These are phyloP conservation scores for Bembecia ichneumoniformis DNA, from an alignment of 2,888 invertebrate species.

Conservation along the genomic window DNA sequence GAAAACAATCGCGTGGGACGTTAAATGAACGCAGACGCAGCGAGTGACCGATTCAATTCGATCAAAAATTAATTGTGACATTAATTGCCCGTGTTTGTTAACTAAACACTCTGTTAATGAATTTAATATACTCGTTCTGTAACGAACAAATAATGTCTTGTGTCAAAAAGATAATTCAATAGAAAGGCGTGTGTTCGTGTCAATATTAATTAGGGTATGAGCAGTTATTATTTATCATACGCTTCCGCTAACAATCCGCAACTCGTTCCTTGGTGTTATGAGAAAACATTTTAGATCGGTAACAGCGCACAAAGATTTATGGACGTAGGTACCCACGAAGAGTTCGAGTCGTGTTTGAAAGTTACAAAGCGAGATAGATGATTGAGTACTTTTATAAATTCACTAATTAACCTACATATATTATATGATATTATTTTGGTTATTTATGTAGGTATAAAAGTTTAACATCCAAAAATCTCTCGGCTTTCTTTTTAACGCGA, in stretches of 20 bases:
- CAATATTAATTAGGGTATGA: slow-evolving; percentile 32
- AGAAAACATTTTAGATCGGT: slow-evolving; percentile 30
- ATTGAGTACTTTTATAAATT: slow-evolving; percentile 27
- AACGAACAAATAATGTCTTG: slow-evolving; percentile 12
- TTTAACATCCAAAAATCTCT: background rate
- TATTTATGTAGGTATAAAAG: too few species aligned
- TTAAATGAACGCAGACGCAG: slow-evolving; percentile 26
- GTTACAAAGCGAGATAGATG: slow-evolving; percentile 26
- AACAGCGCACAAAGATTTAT: slow-evolving; percentile 28
- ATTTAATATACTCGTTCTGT: slow-evolving; percentile 34
- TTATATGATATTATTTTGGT: too few species aligned
- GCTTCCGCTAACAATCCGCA: slow-evolving; percentile 34
- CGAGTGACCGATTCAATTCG: slow-evolving; percentile 37
- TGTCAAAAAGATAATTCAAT: slow-evolving; percentile 42
- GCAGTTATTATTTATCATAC: slow-evolving; percentile 30
- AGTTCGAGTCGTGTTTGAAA: slow-evolving; percentile 19
- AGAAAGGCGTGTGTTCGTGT: slow-evolving; percentile 28
- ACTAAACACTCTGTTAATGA: slow-evolving; percentile 43
- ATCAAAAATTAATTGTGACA: slow-evolving; percentile 37
- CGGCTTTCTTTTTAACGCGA: background rate
- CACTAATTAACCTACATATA: slow-evolving; percentile 27
- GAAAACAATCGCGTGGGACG: slow-evolving; percentile 36
- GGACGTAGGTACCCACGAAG: slow-evolving; percentile 17
- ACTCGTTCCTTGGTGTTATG: slow-evolving; percentile 18
- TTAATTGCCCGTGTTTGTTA: slow-evolving; percentile 48